A percentile compares a stretch with the other conserved stretches of the same genome.
Conservation (phyloP, 2,113 vertebrate genomes). For the Albula goreensis region DNA sequence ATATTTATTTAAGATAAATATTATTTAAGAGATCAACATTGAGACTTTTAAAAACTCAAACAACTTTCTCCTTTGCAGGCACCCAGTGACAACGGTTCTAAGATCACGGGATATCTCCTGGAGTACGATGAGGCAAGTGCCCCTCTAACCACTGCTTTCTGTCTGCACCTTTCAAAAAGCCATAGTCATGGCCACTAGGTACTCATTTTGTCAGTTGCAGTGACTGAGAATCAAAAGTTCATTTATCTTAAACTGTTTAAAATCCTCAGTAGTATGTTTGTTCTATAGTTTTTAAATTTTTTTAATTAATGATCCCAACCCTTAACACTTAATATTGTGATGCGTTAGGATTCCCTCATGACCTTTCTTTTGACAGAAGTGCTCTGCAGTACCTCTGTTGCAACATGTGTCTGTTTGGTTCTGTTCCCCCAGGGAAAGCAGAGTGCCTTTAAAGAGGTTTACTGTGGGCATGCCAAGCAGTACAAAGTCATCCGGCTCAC, state of each 20-base stretch:
- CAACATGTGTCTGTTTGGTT: neutral
- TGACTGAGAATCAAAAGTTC: too few relatives aligned
- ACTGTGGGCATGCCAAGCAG: constrained; percentile 75
- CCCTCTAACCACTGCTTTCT: neutral
- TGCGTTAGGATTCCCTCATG: too few relatives aligned
- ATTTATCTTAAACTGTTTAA: too few relatives aligned
- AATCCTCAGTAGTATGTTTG: too few relatives aligned
- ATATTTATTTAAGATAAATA: too few relatives aligned
- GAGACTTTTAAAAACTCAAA: neutral
- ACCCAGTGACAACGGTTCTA: constrained; percentile 76
- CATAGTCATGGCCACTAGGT: too few relatives aligned
- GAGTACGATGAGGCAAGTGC: constrained; percentile 78
- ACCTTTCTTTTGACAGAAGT: neutral
- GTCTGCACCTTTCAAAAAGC: too few relatives aligned
- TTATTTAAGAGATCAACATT: too few relatives aligned
- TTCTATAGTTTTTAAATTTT: too few relatives aligned
- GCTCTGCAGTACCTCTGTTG: neutral
- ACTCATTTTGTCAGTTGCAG: too few relatives aligned
- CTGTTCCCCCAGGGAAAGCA: constrained; percentile 65
- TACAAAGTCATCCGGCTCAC: constrained; percentile 70
- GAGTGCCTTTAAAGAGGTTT: constrained; percentile 73
- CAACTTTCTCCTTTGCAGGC: constrained; percentile 59
- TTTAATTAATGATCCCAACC: too few relatives aligned
- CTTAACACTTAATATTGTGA: too few relatives aligned
- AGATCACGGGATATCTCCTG: constrained; percentile 75